A percentile compares a stretch with the other conserved stretches of the same genome.
Evolutionary conservation across 2,888 invertebrate species (phyloP).

Genomic region (Eurois occulta): DNA sequence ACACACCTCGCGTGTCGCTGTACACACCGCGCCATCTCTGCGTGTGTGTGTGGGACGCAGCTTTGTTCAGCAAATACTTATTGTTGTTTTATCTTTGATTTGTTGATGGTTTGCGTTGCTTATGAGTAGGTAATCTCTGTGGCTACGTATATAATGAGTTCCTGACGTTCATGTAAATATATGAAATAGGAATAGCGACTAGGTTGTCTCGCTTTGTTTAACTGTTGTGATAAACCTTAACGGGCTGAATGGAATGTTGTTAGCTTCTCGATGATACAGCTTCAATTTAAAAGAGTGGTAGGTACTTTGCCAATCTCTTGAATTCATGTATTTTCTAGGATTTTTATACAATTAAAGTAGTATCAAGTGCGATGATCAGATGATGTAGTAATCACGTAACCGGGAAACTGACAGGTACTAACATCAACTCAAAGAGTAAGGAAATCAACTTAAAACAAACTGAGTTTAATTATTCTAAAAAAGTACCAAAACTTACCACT

Average conservation of each 20-base stretch:
- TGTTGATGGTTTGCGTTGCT: constrained; percentile 18
- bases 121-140: constrained; percentile 22
- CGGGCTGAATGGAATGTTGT: not conserved
- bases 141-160: not conserved
- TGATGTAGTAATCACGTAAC: not conserved
- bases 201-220: not conserved
- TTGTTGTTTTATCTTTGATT: constrained; percentile 64
- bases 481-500: not conserved
- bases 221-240: not conserved
- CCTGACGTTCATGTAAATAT: not conserved
- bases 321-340: not conserved
- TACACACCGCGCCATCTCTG: not conserved
- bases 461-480: not conserved
- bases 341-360: not conserved
- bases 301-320: not conserved
- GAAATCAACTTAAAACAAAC: not conserved
- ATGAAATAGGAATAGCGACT: not conserved
- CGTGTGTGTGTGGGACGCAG: constrained; percentile 25
- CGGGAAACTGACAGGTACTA: too few relatives aligned
- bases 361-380: not conserved
- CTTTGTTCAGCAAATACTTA: constrained; percentile 54
- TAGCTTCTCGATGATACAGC: not conserved
- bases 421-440: not conserved
- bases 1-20: not conserved
- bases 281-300: not conserved